These are phyloP conservation scores for Anastatus disparis DNA, from an alignment of 1,140 invertebrate genomes.

Conservation along the genomic window DNA sequence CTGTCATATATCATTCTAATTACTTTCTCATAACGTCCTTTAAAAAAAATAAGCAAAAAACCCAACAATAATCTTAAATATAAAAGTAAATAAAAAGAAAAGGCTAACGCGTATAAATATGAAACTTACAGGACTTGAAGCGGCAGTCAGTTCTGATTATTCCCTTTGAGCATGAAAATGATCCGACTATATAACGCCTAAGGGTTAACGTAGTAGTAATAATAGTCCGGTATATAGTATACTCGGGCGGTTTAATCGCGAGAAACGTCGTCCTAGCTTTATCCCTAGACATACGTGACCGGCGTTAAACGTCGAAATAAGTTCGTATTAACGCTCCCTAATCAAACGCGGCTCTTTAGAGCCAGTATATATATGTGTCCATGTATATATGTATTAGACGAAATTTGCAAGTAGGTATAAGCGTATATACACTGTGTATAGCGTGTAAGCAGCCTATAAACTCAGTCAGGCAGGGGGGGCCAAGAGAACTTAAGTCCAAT, in stretches of 20 bases:
- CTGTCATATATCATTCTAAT: too few species aligned
- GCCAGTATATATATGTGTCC: conserved; percentile 21
- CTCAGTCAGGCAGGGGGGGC: too few species aligned
- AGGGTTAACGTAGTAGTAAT: too few species aligned
- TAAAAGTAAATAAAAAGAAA: too few species aligned
- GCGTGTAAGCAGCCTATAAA: conserved; percentile 9
- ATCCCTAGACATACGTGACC: conserved; percentile 55
- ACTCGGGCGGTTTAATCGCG: conserved; percentile 6
- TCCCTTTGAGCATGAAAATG: conserved; percentile 15
- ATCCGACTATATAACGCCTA: too few species aligned
- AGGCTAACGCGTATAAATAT: too few species aligned
- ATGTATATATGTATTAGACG: not conserved
- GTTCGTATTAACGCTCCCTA: conserved; percentile 60
- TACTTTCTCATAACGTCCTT: too few species aligned
- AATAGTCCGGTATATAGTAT: not conserved
- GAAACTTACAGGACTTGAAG: too few species aligned
- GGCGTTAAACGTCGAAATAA: conserved; percentile 55
- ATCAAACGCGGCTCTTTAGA: conserved; percentile 52
- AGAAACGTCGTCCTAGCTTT: conserved; percentile 43
- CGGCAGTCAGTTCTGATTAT: conserved; percentile 15
- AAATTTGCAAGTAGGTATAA: too few species aligned
- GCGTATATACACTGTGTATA: not conserved
- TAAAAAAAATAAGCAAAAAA: too few species aligned
- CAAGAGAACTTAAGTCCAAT: too few species aligned
- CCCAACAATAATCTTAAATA: too few species aligned